Percentiles rank a stretch among this genome's conserved stretches.
Conservation (phyloP, 2,113 vertebrate genomes). For the Macroglossus sobrinus region DNA sequence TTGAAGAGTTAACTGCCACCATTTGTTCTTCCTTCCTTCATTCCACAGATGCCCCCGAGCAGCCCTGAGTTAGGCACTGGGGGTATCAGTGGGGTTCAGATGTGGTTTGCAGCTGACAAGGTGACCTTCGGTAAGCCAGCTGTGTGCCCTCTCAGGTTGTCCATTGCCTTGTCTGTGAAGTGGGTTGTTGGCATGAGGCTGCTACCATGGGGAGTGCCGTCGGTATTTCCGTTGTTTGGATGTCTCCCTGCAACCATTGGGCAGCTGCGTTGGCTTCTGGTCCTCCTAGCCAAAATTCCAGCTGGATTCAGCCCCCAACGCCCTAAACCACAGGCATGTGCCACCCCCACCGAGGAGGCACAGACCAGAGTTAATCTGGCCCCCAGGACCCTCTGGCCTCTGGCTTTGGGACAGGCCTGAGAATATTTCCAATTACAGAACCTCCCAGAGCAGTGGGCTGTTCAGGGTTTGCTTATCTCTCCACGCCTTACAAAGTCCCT, state of each 20-base stretch:
- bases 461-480: background rate
- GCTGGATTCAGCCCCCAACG: background rate
- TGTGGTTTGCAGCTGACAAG: background rate
- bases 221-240: background rate
- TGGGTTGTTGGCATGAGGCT: background rate
- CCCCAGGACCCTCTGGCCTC: background rate
- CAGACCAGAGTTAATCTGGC: background rate
- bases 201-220: fast-evolving
- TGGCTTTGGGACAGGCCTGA: background rate
- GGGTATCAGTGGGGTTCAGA: background rate
- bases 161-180: background rate
- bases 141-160: background rate
- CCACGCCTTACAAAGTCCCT: background rate
- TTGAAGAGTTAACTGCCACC: fast-evolving
- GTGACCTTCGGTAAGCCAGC: background rate
- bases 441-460: background rate
- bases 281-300: background rate
- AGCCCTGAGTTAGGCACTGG: background rate
- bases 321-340: background rate
- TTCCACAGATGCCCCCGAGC: fast-evolving
- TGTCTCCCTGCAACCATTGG: background rate
- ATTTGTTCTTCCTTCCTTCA: background rate
- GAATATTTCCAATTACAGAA: background rate
- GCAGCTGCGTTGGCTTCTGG: background rate
- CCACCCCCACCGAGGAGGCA: background rate